phyloP scores from a whole-genome alignment of 2,113 vertebrate species.

The Anhinga rufa region DNA sequence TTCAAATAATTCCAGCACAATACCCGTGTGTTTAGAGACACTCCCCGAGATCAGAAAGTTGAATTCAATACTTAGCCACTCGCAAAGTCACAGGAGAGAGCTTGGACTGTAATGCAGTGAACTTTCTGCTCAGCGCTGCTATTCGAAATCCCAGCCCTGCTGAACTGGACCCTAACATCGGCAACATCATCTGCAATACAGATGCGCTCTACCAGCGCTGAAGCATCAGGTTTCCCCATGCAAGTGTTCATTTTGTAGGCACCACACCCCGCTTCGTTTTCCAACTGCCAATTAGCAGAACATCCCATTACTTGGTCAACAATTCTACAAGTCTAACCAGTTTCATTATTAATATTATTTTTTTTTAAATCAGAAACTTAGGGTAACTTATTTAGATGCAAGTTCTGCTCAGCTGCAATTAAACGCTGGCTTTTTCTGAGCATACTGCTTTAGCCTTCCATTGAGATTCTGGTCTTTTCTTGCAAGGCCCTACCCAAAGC shows the following conservation, averaged over 20 bases:
- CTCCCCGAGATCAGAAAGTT: conserved; percentile 18
- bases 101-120: neutral
- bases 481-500: neutral
- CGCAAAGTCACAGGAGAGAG: conserved; percentile 14
- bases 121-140: conserved; percentile 10
- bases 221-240: neutral
- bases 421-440: neutral
- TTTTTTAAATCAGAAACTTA: neutral
- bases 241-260: neutral
- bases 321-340: conserved; percentile 37
- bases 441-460: neutral
- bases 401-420: neutral
- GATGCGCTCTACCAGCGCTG: neutral
- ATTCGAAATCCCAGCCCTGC: neutral
- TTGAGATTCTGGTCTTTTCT: neutral
- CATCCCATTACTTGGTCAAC: conserved; percentile 1
- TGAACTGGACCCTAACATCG: neutral
- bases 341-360: neutral
- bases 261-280: neutral
- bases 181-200: neutral
- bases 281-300: conserved; percentile 39
- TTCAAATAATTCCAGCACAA: neutral
- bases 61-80: conserved; percentile 51
- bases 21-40: neutral
- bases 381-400: neutral